Evolutionary conservation across 1,140 invertebrate species (phyloP).

Genomic region (Euwallacea fornicatus): DNA sequence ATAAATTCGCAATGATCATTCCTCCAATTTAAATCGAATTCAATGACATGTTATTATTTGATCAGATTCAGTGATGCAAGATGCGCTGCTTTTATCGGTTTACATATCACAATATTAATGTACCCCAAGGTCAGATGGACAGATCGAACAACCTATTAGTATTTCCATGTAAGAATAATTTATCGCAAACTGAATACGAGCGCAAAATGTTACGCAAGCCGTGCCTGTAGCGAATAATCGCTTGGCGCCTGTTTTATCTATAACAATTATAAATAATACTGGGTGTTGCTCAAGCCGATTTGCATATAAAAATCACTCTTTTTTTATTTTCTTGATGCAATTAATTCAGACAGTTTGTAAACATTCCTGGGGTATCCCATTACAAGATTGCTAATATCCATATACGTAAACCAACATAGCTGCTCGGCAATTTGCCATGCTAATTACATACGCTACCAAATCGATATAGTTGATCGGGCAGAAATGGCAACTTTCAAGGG

Average conservation of each 20-base stretch:
- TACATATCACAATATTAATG: too few species aligned
- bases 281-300: slow-evolving; percentile 12
- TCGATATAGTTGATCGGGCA: not conserved
- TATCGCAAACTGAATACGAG: slow-evolving; percentile 3
- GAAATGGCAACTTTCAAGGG: not conserved
- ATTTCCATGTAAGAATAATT: slow-evolving; percentile 8
- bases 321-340: not conserved
- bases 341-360: not conserved
- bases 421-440: not conserved
- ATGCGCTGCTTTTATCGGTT: too few species aligned
- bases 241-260: slow-evolving; percentile 25
- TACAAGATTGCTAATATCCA: slow-evolving; percentile 1
- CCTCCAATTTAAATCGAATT: too few species aligned
- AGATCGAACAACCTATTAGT: slow-evolving; percentile 13
- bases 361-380: slow-evolving; percentile 1
- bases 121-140: slow-evolving; percentile 1
- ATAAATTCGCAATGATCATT: too few species aligned
- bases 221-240: slow-evolving; percentile 4
- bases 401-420: not conserved
- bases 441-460: not conserved
- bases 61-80: too few species aligned
- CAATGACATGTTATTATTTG: too few species aligned
- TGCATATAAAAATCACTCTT: slow-evolving; percentile 14
- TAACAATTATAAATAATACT: slow-evolving; percentile 22
- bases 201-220: slow-evolving; percentile 9